Evolutionary conservation across 2,888 invertebrate species (phyloP).

Genomic region (Drosophila subquinaria): DNA sequence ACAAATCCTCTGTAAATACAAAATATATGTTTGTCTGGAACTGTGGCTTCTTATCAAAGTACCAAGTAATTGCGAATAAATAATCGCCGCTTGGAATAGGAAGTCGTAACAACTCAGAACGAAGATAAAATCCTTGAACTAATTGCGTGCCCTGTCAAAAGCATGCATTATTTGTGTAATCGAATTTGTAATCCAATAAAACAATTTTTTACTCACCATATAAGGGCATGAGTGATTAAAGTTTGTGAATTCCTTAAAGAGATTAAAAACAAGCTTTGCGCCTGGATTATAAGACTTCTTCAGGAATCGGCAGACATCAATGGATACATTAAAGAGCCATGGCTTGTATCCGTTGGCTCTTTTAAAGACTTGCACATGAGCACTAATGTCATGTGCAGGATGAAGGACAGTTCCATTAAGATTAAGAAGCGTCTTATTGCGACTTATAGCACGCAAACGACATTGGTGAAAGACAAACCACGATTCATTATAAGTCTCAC

Average conservation of each 20-base stretch:
- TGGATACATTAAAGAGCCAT: not conserved
- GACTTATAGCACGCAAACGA: constrained; percentile 34
- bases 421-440: constrained; percentile 30
- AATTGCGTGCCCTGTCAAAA: not conserved
- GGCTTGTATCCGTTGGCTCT: constrained; percentile 16
- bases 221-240: no score
- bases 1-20: no score
- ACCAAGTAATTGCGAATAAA: constrained; percentile 14
- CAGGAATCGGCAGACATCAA: constrained; percentile 3
- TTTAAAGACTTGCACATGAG: not conserved
- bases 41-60: constrained; percentile 1
- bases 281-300: no score
- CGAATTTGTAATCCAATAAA: no score
- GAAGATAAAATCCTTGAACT: constrained; percentile 11
- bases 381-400: constrained; percentile 11
- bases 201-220: no score
- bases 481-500: not conserved
- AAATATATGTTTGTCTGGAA: not conserved
- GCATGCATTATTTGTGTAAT: no score
- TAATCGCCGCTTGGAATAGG: constrained; percentile 15
- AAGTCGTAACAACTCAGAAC: constrained; percentile 10
- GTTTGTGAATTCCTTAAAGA: no score
- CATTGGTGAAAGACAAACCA: constrained; percentile 42
- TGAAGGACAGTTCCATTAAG: constrained; percentile 23
- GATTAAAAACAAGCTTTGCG: no score